Base-by-base conservation (phyloP, 2,888 invertebrate genomes). In the Melanargia galathea region DNA sequence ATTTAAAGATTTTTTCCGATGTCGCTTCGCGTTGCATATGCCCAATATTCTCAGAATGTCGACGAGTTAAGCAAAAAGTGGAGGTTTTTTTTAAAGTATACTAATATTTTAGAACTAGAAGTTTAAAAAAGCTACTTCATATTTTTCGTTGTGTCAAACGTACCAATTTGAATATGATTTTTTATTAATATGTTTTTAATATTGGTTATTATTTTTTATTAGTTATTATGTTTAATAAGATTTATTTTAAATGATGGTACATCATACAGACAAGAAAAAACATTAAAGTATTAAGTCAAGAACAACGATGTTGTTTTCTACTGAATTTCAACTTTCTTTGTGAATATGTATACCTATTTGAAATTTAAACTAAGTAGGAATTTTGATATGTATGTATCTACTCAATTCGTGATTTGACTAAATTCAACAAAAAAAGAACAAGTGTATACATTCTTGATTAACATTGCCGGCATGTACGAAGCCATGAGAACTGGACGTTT, bases 401-500 rank as follows among this genome's bases (percentile, higher is more conserved):
- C 24, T 48, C 54, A 38, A 54, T 65, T 63, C 70, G 66, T 71
- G 69, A 66, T 69, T 55, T 24, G 59, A 38, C 22, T 38, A 22
- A 67, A 60, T 63, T 49, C 49, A 40, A 62, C 57, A 16, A 59
- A 54, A 66, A 30, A n/a, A 63, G 26, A 11, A 61, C 45, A 38
- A 51, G 20, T 4, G n/a, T n/a, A n/a, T n/a, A 18, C 35, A 58
- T 61, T 60, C 59, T 55, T 57, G 74, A 82, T 85, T 83, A 79
- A 74, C 75, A 86, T 83, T 80, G 69, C 63, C 66, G 63, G 76
- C 81, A 75, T 78, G 84, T 81, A 70, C 69, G 40, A 16, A 13
- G 64, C 64, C 78, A 77, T 86, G 87, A 74, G 86, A 88, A 87
- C 81, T 65, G 68, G 55, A 63, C 70, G 66, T 73, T 76, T 75